These are phyloP conservation scores for Cherax quadricarinatus DNA, from an alignment of 1,140 invertebrate species.

Conservation along the genomic window DNA sequence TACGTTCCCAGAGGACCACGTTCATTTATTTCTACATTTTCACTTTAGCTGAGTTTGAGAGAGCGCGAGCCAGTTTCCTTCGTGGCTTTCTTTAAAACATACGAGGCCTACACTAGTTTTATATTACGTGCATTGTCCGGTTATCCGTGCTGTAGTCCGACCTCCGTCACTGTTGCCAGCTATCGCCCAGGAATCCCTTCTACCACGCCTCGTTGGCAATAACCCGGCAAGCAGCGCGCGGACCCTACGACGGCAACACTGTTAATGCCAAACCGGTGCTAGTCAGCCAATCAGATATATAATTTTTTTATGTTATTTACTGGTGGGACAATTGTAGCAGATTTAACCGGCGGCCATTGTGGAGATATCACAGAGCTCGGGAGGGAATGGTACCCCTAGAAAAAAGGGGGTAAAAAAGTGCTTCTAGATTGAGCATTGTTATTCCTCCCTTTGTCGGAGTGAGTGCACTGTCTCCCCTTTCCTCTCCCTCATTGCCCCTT, in stretches of 20 bases:
- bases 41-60: no score
- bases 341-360: slow-evolving; percentile 52
- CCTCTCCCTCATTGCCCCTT: background rate
- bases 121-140: no score
- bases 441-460: background rate
- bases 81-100: no score
- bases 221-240: background rate
- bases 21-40: no score
- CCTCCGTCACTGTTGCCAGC: background rate
- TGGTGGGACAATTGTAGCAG: slow-evolving; percentile 54
- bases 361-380: slow-evolving; percentile 20
- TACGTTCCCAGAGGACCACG: no score
- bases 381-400: background rate
- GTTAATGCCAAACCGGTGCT: slow-evolving; percentile 30
- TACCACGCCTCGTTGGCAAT: background rate
- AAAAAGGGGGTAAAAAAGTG: slow-evolving; percentile 3
- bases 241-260: slow-evolving; percentile 8
- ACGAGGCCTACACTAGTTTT: no score
- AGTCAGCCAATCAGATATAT: slow-evolving; percentile 26
- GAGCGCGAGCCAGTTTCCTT: no score
- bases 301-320: slow-evolving; percentile 56
- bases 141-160: no score
- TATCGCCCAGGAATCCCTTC: background rate
- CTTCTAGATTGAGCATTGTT: slow-evolving; percentile 44
- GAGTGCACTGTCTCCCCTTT: background rate